phyloP scores from a whole-genome alignment of 2,888 invertebrate species.

The Bedellia somnulentella region DNA sequence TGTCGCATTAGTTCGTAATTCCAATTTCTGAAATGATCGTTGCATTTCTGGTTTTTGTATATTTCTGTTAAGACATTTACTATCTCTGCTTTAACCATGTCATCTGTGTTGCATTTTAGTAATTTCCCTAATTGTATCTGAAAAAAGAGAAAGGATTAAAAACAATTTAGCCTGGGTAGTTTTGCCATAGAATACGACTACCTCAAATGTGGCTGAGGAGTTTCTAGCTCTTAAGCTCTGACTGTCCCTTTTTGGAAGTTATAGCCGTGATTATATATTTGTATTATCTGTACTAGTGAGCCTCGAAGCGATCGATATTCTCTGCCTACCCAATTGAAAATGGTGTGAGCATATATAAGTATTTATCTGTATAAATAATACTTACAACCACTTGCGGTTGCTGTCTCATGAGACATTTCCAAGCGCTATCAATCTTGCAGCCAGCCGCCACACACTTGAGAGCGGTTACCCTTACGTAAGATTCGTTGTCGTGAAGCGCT shows the following conservation, averaged over 20 bases:
- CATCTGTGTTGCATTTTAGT: conserved; percentile 66
- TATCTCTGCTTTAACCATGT: conserved; percentile 69
- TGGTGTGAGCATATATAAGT: too few species aligned
- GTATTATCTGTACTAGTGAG: conserved; percentile 10
- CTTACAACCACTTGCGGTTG: too few species aligned
- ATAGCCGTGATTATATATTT: conserved; percentile 10
- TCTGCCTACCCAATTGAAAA: too few species aligned
- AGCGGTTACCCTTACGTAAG: conserved; percentile 17
- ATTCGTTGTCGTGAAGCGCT: conserved; percentile 15
- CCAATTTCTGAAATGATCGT: conserved; percentile 35
- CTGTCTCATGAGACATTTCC: conserved; percentile 17
- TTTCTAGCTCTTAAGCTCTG: too few species aligned
- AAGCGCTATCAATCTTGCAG: conserved; percentile 17
- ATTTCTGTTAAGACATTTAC: conserved; percentile 61
- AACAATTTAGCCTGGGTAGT: not conserved
- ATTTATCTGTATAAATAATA: too few species aligned
- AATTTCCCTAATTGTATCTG: conserved; percentile 52
- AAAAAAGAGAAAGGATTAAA: conserved; percentile 9
- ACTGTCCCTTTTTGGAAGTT: not conserved
- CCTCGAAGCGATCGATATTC: too few species aligned
- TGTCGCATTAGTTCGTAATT: conserved; percentile 63
- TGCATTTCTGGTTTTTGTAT: conserved; percentile 61
- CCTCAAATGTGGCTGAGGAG: too few species aligned
- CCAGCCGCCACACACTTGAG: conserved; percentile 18
- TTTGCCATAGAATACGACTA: not conserved